Evolutionary conservation across 2,888 invertebrate species (phyloP).

Genomic region (Caenorhabditis sp.): DNA sequence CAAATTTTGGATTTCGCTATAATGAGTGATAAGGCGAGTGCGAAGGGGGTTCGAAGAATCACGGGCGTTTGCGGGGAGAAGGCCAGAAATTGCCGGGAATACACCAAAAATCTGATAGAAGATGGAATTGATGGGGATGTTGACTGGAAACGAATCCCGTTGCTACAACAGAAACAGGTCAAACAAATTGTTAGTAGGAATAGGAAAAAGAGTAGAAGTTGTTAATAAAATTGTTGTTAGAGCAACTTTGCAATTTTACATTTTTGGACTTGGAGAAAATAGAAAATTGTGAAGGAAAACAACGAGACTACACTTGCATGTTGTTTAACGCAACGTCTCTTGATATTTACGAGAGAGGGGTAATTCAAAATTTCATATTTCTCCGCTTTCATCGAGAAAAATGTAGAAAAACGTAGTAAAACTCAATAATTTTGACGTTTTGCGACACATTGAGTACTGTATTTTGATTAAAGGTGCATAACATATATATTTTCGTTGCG

Average conservation of each 20-base stretch:
- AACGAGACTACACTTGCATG: too few relatives aligned
- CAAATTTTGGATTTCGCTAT: conserved; percentile 19
- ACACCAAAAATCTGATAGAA: conserved; percentile 12
- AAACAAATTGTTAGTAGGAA: background rate
- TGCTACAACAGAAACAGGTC: conserved; percentile 4
- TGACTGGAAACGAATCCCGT: conserved; percentile 31
- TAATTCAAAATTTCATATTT: background rate
- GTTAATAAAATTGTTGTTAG: background rate
- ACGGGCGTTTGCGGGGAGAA: conserved; percentile 28
- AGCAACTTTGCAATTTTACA: too few relatives aligned
- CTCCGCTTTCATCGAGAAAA: background rate
- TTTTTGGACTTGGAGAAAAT: too few relatives aligned
- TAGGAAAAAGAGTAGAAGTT: background rate
- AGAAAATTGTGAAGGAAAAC: too few relatives aligned
- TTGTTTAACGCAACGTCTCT: too few relatives aligned
- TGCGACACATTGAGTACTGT: too few relatives aligned
- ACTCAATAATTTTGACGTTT: too few relatives aligned
- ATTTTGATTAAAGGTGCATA: too few relatives aligned
- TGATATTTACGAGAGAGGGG: too few relatives aligned
- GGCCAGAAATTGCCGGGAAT: conserved; percentile 16
- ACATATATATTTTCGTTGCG: too few relatives aligned
- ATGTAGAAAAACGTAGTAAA: background rate
- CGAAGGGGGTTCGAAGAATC: conserved; percentile 23
- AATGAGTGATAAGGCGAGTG: conserved; percentile 32
- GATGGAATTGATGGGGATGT: conserved; percentile 9